phyloP scores from a whole-genome alignment of 30 jellyfish, hydroid and myxozoan genomes.

The Hydractinia echinata region DNA sequence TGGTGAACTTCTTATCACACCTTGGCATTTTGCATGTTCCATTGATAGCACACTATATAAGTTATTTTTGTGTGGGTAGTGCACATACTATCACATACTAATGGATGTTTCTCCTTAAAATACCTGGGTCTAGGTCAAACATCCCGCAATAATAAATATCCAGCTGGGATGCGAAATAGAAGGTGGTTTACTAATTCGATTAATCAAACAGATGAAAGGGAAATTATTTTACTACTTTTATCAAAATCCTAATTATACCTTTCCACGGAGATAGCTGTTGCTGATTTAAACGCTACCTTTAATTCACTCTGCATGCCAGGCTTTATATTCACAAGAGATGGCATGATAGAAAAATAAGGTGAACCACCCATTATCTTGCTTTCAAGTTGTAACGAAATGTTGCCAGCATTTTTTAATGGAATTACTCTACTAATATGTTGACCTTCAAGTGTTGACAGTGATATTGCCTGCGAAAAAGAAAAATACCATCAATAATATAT shows the following conservation, averaged over 20 bases:
- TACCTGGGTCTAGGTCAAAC: too few relatives aligned
- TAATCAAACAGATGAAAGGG: too few relatives aligned
- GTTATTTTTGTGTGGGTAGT: too few relatives aligned
- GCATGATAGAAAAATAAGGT: constrained; percentile 55
- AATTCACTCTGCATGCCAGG: constrained; percentile 69
- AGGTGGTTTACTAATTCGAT: too few relatives aligned
- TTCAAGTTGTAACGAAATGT: constrained; percentile 55
- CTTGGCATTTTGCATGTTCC: too few relatives aligned
- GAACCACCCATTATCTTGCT: constrained; percentile 45
- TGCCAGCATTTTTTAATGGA: constrained; percentile 85
- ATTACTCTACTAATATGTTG: constrained; percentile 58
- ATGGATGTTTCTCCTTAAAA: too few relatives aligned
- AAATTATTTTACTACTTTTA: too few relatives aligned
- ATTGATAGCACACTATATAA: too few relatives aligned
- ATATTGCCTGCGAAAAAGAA: constrained; percentile 43
- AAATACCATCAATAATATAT: not conserved
- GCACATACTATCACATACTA: too few relatives aligned
- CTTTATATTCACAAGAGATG: constrained; percentile 34
- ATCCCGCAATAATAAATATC: too few relatives aligned
- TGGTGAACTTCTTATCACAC: too few relatives aligned
- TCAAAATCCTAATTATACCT: constrained; percentile 32
- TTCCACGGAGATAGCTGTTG: constrained; percentile 43
- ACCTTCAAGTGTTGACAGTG: constrained; percentile 50
- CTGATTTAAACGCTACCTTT: constrained; percentile 48
- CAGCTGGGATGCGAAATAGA: too few relatives aligned